phyloP scores from a whole-genome alignment of 2,113 vertebrate species.

The Austrofundulus limnaeus region DNA sequence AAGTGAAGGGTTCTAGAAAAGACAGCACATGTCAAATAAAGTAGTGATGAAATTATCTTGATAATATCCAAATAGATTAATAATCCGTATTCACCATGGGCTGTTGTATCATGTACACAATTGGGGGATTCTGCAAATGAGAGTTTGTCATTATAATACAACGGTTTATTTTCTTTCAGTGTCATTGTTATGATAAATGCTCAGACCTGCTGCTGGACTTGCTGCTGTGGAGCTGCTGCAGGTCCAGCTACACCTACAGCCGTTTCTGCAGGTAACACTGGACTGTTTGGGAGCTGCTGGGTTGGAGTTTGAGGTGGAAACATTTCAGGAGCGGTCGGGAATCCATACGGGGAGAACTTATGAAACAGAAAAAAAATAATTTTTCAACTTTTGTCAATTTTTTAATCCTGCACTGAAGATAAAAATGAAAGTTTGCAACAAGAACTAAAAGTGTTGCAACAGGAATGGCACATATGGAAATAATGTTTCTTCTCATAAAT shows the following conservation, averaged over 20 bases:
- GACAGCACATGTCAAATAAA: constrained; percentile 26
- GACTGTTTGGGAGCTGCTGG: constrained; percentile 32
- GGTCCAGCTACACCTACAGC: constrained; percentile 14
- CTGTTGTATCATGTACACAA: constrained; percentile 61
- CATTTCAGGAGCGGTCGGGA: constrained; percentile 29
- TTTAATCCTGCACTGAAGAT: background rate
- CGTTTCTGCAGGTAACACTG: constrained; percentile 32
- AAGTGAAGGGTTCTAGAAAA: constrained; percentile 51
- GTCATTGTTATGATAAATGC: background rate
- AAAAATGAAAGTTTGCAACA: too few species aligned
- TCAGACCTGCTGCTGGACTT: constrained; percentile 38
- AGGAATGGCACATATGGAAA: background rate
- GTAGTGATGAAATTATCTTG: too few species aligned
- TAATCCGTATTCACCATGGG: constrained; percentile 52
- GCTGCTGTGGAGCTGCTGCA: constrained; percentile 24
- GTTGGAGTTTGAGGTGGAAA: constrained; percentile 26
- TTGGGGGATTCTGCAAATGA: constrained; percentile 46
- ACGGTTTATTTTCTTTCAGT: background rate
- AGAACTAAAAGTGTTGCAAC: background rate
- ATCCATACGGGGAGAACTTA: constrained; percentile 49
- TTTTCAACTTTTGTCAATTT: background rate
- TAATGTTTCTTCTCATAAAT: background rate
- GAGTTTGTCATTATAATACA: background rate
- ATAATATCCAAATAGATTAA: too few species aligned
- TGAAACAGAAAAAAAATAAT: background rate